Conservation (phyloP, 2,888 invertebrate genomes). For the Drosophila helvetica region DNA sequence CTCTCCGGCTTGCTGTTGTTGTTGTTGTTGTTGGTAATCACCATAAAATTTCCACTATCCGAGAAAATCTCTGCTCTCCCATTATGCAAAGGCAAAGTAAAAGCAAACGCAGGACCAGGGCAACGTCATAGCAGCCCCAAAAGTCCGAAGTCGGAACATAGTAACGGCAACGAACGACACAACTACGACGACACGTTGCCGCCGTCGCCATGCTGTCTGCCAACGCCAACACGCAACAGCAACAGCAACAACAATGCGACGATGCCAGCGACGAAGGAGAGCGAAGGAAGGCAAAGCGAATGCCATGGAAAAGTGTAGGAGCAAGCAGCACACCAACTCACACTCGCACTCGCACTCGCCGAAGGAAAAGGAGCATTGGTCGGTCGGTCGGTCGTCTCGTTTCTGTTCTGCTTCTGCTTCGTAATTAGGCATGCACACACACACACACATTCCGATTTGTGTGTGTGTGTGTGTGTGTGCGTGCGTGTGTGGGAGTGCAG, state of each 20-base stretch:
- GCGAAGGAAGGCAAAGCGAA: constrained; percentile 30
- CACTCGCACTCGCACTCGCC: too few species aligned
- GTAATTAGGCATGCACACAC: background rate
- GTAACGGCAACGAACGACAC: constrained; percentile 13
- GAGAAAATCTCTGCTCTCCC: constrained; percentile 16
- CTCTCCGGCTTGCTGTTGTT: constrained; percentile 14
- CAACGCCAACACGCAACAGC: constrained; percentile 79
- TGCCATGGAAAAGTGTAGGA: constrained; percentile 37
- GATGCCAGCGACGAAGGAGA: constrained; percentile 52
- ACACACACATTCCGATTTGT: background rate
- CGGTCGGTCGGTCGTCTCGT: background rate
- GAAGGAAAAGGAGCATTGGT: constrained; percentile 23
- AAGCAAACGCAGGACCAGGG: constrained; percentile 28
- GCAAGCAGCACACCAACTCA: background rate
- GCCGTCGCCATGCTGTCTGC: constrained; percentile 71
- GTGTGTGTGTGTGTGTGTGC: background rate
- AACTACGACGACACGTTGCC: constrained; percentile 16
- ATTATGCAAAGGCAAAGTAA: constrained; percentile 35
- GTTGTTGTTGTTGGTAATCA: constrained; percentile 38
- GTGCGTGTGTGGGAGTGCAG: background rate
- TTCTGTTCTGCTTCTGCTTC: background rate
- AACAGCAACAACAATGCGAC: constrained; percentile 63
- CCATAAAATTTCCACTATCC: constrained; percentile 63
- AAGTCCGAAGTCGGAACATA: constrained; percentile 43
- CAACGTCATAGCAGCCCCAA: constrained; percentile 23